Conservation (phyloP, 1,140 invertebrate genomes). For the Psilanteris sp. region DNA sequence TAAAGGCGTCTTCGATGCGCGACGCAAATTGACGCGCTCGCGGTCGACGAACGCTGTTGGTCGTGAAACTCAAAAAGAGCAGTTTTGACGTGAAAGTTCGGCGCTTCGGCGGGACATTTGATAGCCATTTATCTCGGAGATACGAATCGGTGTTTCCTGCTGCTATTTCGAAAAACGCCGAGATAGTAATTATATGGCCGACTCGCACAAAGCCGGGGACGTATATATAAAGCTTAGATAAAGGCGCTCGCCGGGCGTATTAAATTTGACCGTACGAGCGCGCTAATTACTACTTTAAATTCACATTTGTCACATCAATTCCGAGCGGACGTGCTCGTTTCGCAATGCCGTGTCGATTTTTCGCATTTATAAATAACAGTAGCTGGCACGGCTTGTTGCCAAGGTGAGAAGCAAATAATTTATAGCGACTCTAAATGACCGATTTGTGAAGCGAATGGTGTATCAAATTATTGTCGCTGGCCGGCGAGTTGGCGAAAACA, state of each 20-base stretch:
- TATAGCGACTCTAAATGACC: background rate
- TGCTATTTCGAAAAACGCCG: slow-evolving; percentile 62
- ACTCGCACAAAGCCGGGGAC: slow-evolving; percentile 41
- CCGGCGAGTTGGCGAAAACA: no score
- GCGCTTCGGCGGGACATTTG: slow-evolving; percentile 33
- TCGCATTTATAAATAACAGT: slow-evolving; percentile 53
- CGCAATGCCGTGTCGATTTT: slow-evolving; percentile 23
- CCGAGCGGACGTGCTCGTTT: slow-evolving; percentile 15
- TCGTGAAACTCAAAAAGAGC: slow-evolving; percentile 34
- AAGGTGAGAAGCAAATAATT: slow-evolving; percentile 58
- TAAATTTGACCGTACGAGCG: slow-evolving; percentile 36
- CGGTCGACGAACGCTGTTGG: no score
- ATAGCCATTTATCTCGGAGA: slow-evolving; percentile 62
- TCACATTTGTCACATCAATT: slow-evolving; percentile 61
- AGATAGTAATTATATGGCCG: slow-evolving; percentile 59
- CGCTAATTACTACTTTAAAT: slow-evolving; percentile 63
- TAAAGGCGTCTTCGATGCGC: no score
- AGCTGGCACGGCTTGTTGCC: slow-evolving; percentile 21
- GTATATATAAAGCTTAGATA: slow-evolving; percentile 56
- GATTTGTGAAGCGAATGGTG: background rate
- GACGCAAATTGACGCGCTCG: no score
- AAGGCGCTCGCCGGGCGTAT: slow-evolving; percentile 37
- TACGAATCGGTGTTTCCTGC: slow-evolving; percentile 63
- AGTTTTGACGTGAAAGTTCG: slow-evolving; percentile 26
- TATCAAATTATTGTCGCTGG: no score